These are phyloP conservation scores for Caloenas nicobarica DNA, from an alignment of 2,113 vertebrate species.

Conservation along the genomic window DNA sequence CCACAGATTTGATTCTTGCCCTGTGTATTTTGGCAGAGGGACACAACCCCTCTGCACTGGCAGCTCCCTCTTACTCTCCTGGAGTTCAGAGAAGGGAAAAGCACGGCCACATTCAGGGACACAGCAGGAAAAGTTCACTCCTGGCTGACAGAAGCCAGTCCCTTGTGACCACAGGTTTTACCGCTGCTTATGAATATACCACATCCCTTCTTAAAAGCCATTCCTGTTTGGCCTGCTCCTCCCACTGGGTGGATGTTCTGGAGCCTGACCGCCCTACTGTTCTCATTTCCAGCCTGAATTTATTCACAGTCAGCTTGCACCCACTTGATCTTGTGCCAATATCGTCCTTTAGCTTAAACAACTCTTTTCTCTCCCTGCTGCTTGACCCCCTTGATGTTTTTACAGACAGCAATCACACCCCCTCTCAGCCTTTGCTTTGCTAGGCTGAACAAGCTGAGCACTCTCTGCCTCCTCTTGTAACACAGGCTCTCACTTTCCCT, in stretches of 20 bases:
- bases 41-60: neutral
- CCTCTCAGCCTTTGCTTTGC: neutral
- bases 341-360: neutral
- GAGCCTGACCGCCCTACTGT: neutral
- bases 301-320: neutral
- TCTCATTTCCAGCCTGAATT: conserved; percentile 27
- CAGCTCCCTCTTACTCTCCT: neutral
- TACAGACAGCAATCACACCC: neutral
- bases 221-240: neutral
- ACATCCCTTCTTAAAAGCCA: neutral
- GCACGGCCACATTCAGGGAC: neutral
- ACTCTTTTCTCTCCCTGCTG: neutral
- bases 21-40: neutral
- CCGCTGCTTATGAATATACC: neutral
- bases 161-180: neutral
- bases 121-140: neutral
- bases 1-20: neutral
- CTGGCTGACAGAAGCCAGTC: neutral
- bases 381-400: neutral
- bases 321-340: neutral
- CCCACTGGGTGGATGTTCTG: neutral
- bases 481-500: neutral
- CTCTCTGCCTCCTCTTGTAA: neutral
- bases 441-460: neutral
- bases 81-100: neutral